phyloP scores from a whole-genome alignment of 2,797 vertebrate genomes.

The Pseudochirops cupreus region DNA sequence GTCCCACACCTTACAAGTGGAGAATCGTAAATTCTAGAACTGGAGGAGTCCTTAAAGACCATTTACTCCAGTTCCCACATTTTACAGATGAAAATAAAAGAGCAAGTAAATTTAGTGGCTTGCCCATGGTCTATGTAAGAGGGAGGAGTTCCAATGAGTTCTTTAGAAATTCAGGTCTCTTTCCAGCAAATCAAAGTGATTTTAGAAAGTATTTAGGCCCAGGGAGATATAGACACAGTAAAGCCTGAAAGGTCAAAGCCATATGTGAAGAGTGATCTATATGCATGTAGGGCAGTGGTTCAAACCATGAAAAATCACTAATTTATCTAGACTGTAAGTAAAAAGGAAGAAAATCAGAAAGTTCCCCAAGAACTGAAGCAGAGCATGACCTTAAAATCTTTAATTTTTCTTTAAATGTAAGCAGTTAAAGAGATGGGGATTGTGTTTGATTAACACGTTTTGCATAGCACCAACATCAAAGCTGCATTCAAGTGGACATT shows the following conservation, averaged over 20 bases:
- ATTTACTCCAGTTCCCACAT: neutral
- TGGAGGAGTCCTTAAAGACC: neutral
- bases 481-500: conserved; percentile 29
- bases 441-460: neutral
- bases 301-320: neutral
- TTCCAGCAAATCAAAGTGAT: neutral
- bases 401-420: neutral
- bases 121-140: neutral
- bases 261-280: neutral
- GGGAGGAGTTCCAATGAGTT: neutral
- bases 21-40: neutral
- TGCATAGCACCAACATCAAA: neutral
- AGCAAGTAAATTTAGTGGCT: neutral
- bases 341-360: neutral
- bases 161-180: neutral
- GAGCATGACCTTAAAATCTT: neutral
- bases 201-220: neutral
- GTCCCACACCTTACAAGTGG: neutral
- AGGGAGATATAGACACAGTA: neutral
- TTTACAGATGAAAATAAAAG: neutral
- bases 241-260: neutral
- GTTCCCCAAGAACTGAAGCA: neutral
- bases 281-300: neutral
- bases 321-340: neutral
- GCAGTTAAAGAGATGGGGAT: neutral